Evolutionary conservation across 2,888 invertebrate genomes (phyloP), one percentile per base, ranked within the genome.

Genomic region (Euclidia mi): DNA sequence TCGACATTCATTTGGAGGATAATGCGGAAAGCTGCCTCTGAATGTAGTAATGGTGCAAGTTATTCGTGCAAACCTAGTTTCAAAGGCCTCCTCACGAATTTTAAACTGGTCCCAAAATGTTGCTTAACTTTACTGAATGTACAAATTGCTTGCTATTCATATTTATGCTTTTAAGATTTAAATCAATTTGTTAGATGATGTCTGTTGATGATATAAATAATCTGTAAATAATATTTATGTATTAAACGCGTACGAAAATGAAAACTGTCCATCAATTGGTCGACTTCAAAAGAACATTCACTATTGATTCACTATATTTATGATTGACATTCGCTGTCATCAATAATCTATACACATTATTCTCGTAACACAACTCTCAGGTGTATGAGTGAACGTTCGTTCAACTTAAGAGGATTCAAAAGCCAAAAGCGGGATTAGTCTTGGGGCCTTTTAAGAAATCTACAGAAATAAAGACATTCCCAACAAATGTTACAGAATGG

Each of bases 401-500:
- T 85, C 76, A 78, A 82, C 71, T 83, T 81, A 80, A 86, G 82
- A 83, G 81, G 85, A 88, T 87, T 86, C 82, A 84, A 85, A 87
- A 89, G 82, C 82, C 82, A 86, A 90, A 87, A 85, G 82, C 82
- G 77, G 85, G 88, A 91, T 91, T 88, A 89, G 86, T 84, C 88
- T 87, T 82, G 76, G 83, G 84, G 85, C 83, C 87, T 90, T 91
- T 90, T 90, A 90, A 92, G 92, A 90, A 89, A 92, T 90, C 89
- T 85, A 87, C 88, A 83, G 86, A 92, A 92, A 92, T 92, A 92
- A 92, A 92, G 92, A 91, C 92, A 91, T 93, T 92, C 84, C 87
- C 87, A 91, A 92, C 94, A 94, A 94, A 92, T 94, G 94, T 94
- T 93, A 92, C 94, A 91, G 89, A 92, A 91, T 92, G 91, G 91